phyloP scores from a whole-genome alignment of 2,113 vertebrate genomes.

The Macrotis lagotis region DNA sequence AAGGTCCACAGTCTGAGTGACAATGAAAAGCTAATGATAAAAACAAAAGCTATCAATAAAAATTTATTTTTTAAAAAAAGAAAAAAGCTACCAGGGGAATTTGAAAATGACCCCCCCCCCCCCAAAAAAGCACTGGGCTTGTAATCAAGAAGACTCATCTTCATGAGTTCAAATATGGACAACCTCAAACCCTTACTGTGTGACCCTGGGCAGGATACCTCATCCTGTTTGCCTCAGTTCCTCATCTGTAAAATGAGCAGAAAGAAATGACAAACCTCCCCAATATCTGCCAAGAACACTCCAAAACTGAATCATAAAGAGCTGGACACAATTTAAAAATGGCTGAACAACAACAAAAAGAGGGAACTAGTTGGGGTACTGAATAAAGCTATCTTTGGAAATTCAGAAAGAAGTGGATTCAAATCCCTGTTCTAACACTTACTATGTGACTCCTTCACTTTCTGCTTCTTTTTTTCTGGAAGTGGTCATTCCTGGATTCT shows the following conservation, averaged over 20 bases:
- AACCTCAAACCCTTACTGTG: neutral
- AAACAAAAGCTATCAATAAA: neutral
- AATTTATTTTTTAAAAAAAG: neutral
- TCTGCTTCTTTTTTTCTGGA: too few species aligned
- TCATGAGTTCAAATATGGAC: neutral
- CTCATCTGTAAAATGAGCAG: neutral
- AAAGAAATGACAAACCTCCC: neutral
- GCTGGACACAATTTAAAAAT: neutral
- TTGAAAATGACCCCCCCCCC: neutral
- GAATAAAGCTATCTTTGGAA: neutral
- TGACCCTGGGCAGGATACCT: neutral
- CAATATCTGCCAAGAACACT: neutral
- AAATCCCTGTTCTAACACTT: neutral
- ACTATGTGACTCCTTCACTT: neutral
- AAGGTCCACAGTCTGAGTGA: neutral
- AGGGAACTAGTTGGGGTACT: neutral
- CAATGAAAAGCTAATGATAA: neutral
- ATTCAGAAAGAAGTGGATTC: neutral
- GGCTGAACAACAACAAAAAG: neutral
- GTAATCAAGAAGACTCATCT: neutral
- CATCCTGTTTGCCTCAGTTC: too few species aligned
- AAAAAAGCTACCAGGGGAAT: neutral
- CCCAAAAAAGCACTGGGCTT: too few species aligned
- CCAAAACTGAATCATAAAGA: neutral
- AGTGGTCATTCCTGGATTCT: too few species aligned